These are phyloP conservation scores for Chloropsis hardwickii DNA, from an alignment of 2,113 vertebrate genomes.

Conservation along the genomic window DNA sequence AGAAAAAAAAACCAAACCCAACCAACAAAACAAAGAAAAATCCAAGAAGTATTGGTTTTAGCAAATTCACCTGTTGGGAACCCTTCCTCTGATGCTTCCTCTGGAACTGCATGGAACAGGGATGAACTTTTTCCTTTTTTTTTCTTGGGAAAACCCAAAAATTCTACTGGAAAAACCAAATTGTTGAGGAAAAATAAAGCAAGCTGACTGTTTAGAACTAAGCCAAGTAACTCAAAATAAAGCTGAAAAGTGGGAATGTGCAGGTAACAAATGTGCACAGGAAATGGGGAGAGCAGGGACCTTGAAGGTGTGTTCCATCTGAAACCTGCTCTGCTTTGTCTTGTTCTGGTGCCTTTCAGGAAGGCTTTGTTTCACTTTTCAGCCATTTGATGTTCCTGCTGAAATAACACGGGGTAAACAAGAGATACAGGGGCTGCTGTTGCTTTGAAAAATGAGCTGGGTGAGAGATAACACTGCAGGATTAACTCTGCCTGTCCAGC, in stretches of 20 bases:
- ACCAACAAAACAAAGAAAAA: neutral
- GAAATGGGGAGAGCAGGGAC: neutral
- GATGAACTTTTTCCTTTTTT: neutral
- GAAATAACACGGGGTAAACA: neutral
- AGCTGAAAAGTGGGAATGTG: neutral
- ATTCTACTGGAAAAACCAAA: neutral
- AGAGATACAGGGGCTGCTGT: neutral
- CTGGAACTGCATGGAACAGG: neutral
- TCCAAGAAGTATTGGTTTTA: neutral
- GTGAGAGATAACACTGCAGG: neutral
- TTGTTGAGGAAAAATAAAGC: neutral
- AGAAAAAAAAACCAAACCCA: too few relatives aligned
- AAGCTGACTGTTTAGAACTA: neutral
- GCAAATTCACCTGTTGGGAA: neutral
- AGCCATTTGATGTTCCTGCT: neutral
- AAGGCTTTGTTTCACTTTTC: neutral
- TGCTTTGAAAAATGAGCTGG: neutral
- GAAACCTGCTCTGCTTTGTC: neutral
- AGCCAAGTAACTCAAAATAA: neutral
- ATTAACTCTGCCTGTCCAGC: neutral
- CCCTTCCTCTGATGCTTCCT: neutral
- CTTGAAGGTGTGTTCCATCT: neutral
- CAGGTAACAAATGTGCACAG: neutral
- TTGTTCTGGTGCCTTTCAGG: neutral
- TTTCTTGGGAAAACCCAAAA: neutral